Conservation (phyloP, 2,113 vertebrate species). For the Spizaetus ornatus region DNA sequence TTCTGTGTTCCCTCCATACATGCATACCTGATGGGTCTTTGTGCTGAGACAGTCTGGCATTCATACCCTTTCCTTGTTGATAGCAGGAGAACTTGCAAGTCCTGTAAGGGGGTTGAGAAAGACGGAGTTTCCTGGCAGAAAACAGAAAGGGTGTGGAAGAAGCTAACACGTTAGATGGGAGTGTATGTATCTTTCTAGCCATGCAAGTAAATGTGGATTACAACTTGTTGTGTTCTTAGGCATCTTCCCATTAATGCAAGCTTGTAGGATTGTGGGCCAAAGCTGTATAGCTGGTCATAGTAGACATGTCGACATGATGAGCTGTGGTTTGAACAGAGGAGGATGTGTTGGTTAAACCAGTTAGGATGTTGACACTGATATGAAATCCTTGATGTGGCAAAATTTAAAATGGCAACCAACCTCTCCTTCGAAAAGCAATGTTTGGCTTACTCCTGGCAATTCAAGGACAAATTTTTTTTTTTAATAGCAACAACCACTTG, state of each 20-base stretch:
- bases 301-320: background rate
- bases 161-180: background rate
- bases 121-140: background rate
- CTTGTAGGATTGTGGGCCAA: background rate
- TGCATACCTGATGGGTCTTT: background rate
- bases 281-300: background rate
- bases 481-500: background rate
- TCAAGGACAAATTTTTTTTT: background rate
- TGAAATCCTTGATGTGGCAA: slow-evolving; percentile 8
- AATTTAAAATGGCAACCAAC: background rate
- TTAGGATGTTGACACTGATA: background rate
- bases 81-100: background rate
- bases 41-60: background rate
- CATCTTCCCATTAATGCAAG: background rate
- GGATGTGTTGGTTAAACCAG: background rate
- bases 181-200: background rate
- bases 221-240: background rate
- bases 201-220: background rate
- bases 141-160: background rate
- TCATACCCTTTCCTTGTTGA: background rate
- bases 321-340: background rate
- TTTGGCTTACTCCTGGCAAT: background rate
- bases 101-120: background rate
- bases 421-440: background rate
- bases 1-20: background rate